Evolutionary conservation across 2,888 invertebrate genomes (phyloP).

Genomic region (Melinopterus prodromus): DNA sequence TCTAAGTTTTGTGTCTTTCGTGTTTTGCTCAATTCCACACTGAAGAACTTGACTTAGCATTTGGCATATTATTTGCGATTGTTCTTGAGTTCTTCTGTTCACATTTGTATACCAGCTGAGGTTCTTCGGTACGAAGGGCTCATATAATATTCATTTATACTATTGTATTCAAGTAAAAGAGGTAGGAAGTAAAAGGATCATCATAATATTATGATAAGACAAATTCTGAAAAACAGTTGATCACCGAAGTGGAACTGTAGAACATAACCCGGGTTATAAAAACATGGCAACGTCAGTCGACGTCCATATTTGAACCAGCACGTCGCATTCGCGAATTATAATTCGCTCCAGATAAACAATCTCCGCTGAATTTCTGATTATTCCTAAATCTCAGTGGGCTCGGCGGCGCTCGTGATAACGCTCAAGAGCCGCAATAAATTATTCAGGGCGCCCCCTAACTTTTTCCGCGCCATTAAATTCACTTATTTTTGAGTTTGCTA

Average conservation of each 20-base stretch:
- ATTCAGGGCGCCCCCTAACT: neutral
- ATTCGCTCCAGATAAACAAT: neutral
- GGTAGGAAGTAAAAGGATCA: too few species aligned
- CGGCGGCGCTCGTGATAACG: neutral
- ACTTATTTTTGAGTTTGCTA: neutral
- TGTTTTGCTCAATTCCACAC: too few species aligned
- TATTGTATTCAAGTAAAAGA: too few species aligned
- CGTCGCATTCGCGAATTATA: neutral
- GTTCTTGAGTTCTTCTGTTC: too few species aligned
- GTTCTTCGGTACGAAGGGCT: too few species aligned
- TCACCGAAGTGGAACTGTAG: neutral
- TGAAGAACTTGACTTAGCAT: too few species aligned
- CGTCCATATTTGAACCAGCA: neutral
- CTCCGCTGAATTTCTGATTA: constrained; percentile 4
- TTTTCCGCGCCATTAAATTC: constrained; percentile 4
- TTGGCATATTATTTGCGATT: too few species aligned
- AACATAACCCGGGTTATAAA: neutral
- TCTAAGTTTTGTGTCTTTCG: too few species aligned
- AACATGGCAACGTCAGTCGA: neutral
- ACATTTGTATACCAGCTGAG: too few species aligned
- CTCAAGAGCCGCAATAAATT: neutral
- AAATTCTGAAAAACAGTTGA: neutral
- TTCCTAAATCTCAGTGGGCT: neutral
- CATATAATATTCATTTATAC: too few species aligned
- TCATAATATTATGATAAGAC: neutral